Evolutionary conservation across 23 tunicate species (phyloP), one percentile per base, ranked within the genome.

Genomic region (Halocynthia aurantium): DNA sequence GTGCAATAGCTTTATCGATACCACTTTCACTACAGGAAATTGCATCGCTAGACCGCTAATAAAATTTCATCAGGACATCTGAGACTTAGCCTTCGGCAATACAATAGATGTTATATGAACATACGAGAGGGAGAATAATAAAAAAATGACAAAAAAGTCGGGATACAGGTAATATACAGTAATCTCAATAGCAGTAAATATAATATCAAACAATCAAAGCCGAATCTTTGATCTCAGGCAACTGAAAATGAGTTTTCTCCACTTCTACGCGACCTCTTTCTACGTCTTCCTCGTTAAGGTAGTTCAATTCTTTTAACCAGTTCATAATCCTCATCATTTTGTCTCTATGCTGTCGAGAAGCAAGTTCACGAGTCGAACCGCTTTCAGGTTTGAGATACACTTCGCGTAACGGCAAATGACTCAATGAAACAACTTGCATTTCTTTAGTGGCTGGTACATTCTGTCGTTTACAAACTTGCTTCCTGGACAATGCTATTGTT

Each of bases 361-460:
- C 84, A 57, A 76, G 81, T 81, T 81, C 78, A 49, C 69, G 67
- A 22, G 77, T 76, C 8, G 69, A 21, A 8, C 55, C 52, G 10
- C 81, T 66, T 44, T 86, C 91, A 7, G 91, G 91, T 75, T 81
- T 81, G 76, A 86, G 61, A 60, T 86, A 86, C 8, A 81, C 91
- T 81, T 86, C 91, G 64, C 69, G 75, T n/a, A 86, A 73, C 52
- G 91, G 91, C 8, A 86, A 75, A 55, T 86, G 84, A 22, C 65
- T 69, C 9, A 81, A 56, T 10, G 85, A 18, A 75, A 76, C 53
- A 8, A 76, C 82, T 13, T 80, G 54, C 50, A 75, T 31, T 50
- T 80, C 78, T 10, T 8, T 63, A 9, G 62, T 66, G 52, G 70
- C 7, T 10, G 70, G 9, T 8, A 8, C 31, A 40, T 65, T 11